Evolutionary conservation across 2,888 invertebrate genomes (phyloP).

Genomic region (Latrodectus elegans): DNA sequence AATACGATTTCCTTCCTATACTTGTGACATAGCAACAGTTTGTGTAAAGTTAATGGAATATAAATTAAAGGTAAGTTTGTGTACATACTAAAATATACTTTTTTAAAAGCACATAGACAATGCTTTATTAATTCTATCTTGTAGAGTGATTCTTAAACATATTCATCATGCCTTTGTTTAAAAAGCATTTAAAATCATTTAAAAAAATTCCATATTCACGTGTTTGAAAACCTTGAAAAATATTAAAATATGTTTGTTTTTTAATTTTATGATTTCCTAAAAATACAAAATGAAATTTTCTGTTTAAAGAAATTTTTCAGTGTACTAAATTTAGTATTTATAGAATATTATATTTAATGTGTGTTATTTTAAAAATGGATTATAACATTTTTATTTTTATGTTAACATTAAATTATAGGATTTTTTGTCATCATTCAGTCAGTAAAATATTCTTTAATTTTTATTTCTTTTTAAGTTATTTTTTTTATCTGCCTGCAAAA

Average conservation of each 20-base stretch:
- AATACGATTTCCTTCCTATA: constrained; percentile 76
- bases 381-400: too few species aligned
- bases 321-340: too few species aligned
- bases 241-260: background rate
- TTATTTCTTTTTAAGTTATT: too few species aligned
- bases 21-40: constrained; percentile 76
- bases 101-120: background rate
- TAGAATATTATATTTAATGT: too few species aligned
- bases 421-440: too few species aligned
- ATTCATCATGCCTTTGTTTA: background rate
- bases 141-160: background rate
- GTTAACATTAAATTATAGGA: too few species aligned
- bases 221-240: background rate
- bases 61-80: constrained; percentile 72
- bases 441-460: too few species aligned
- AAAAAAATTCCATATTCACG: background rate
- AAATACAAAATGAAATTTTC: too few species aligned
- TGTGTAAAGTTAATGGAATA: constrained; percentile 74
- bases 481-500: too few species aligned
- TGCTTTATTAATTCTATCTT: background rate
- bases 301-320: too few species aligned
- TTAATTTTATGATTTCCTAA: background rate
- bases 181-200: too few species aligned
- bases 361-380: too few species aligned
- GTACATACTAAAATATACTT: background rate